phyloP scores from a whole-genome alignment of 2,797 vertebrate genomes.

The Tokudaia tokunoshimensis region DNA sequence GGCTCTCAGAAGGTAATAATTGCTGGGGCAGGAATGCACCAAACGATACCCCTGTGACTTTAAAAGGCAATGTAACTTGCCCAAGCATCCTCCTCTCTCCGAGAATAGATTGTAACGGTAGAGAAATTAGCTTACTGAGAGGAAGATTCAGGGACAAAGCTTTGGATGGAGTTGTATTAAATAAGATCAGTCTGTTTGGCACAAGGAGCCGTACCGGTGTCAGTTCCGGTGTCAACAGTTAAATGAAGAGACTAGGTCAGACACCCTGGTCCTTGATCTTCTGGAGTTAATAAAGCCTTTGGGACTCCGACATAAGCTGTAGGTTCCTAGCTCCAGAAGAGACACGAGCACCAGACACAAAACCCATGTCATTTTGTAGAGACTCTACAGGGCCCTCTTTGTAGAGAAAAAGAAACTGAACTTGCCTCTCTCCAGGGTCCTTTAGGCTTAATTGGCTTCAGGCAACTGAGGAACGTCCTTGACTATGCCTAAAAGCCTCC shows the following conservation, averaged over 20 bases:
- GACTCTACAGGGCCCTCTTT: neutral
- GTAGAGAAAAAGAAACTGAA: neutral
- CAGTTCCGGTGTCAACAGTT: neutral
- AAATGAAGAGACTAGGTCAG: neutral
- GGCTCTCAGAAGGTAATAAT: conserved; percentile 65
- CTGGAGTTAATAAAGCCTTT: neutral
- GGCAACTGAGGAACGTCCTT: neutral
- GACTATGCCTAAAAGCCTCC: neutral
- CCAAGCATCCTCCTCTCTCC: conserved; percentile 34
- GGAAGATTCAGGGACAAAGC: neutral
- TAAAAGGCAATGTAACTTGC: conserved; percentile 69
- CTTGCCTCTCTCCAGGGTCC: neutral
- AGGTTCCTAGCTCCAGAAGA: neutral
- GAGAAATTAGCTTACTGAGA: conserved; percentile 55
- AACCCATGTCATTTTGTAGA: neutral
- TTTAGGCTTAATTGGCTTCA: neutral
- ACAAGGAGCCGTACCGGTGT: neutral
- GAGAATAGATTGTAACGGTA: conserved; percentile 3
- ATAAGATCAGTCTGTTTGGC: neutral
- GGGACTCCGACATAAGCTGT: neutral
- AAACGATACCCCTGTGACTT: conserved; percentile 66
- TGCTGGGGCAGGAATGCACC: conserved; percentile 44
- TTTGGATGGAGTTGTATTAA: conserved; percentile 9
- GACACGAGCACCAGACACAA: neutral
- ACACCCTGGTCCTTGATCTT: neutral